phyloP scores from a whole-genome alignment of 2,113 vertebrate genomes.

The Hypomesus transpacificus region DNA sequence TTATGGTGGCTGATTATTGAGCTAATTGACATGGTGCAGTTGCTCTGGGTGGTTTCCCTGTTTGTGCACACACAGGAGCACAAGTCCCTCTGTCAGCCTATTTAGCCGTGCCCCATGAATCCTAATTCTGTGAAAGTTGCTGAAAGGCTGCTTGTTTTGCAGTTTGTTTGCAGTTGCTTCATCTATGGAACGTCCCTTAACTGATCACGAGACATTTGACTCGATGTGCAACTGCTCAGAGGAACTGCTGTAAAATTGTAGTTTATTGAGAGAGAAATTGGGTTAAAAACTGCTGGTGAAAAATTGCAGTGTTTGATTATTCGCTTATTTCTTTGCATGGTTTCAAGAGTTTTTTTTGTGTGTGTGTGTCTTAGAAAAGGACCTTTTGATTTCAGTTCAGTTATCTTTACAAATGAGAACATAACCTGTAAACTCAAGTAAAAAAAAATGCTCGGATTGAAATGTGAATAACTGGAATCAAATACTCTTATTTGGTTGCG shows the following conservation, averaged over 20 bases:
- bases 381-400: too few species aligned
- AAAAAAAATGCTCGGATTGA: background rate
- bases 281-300: too few species aligned
- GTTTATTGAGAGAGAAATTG: background rate
- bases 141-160: slow-evolving; percentile 11
- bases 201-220: background rate
- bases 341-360: too few species aligned
- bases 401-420: too few species aligned
- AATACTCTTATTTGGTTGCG: too few species aligned
- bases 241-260: background rate
- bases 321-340: too few species aligned
- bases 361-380: too few species aligned
- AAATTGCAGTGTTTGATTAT: too few species aligned
- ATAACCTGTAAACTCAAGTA: background rate
- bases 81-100: background rate
- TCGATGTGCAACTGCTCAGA: background rate
- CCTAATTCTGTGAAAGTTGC: background rate
- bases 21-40: slow-evolving; percentile 14
- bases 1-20: background rate
- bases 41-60: slow-evolving; percentile 14
- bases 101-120: background rate
- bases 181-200: slow-evolving; percentile 6
- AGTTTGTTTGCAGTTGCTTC: slow-evolving; percentile 1
- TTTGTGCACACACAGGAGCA: slow-evolving; percentile 3
- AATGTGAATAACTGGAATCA: too few species aligned